Base-by-base conservation (phyloP, 2,797 vertebrate species). In the Spinibarbus caldwelli region DNA sequence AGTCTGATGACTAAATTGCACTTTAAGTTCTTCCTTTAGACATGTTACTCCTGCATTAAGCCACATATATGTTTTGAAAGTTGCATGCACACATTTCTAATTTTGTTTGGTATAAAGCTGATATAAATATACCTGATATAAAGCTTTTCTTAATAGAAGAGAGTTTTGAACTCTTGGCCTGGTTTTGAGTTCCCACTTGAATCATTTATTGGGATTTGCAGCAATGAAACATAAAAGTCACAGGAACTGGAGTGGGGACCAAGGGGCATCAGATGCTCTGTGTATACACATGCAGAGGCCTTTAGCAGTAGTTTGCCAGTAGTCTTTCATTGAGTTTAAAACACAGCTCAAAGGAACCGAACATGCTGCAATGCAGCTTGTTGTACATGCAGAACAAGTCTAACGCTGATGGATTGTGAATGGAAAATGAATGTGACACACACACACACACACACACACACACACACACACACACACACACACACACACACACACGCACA, bases 191-290 rank as follows among this genome's bases (percentile, higher is more conserved):
- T 47, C 49, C 66, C 66, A 84, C 75, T 78, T 84, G 75, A 78
- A 84, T 84, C 38, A 71, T 84, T 78, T 62, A 84, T 84, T 70
- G 75, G 11, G 49, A 78, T 41, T 78, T 84, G 64, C 11, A 67
- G 59, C 31, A 54, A 78, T 57, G 54, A 38, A 59, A 78, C n/a
- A 78, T 52, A 78, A 70, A 84, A 78, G 49, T n/a, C 36, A 84
- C 36, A 23, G 62, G 19, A 78, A 67, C 36, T 70, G 17, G 45
- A n/a, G 45, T 54, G 31, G 9, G 38, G 73, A 29, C 8, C 5
- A 45, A 68, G 36, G 34, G 73, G 36, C 64, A 84, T 84, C 62
- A 31, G 73, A 78, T 77, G 62, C 64, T 84, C 3, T 29, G 7
- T 43, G 66, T 3, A 34, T 62, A 76, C 59, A 34, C 17, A n/a